Evolutionary conservation across 2,113 vertebrate genomes (phyloP).

Genomic region (Dipodomys spectabilis): DNA sequence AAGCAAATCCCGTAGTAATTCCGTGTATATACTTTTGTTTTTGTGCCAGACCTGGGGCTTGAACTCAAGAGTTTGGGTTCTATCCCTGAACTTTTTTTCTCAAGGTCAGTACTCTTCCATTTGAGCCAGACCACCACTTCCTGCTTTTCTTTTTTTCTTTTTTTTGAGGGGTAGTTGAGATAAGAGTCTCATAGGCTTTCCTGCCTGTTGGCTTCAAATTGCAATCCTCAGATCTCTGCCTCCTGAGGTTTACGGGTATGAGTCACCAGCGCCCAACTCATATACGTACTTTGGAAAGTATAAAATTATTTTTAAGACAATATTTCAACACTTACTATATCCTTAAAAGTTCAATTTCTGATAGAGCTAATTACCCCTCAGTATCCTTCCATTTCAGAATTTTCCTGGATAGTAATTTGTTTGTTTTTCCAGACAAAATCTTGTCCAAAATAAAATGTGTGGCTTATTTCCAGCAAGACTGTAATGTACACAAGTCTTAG

Average conservation of each 20-base stretch:
- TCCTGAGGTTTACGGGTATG: no score
- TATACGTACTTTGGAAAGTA: background rate
- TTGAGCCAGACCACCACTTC: no score
- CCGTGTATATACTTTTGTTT: background rate
- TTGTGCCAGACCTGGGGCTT: no score
- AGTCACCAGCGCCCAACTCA: background rate
- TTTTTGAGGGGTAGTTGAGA: no score
- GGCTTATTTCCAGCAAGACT: background rate
- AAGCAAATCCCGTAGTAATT: conserved; percentile 4
- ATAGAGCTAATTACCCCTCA: background rate
- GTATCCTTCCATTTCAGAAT: conserved; percentile 8
- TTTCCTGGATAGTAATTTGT: background rate
- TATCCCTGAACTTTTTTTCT: no score
- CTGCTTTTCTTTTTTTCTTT: no score
- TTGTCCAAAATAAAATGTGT: conserved; percentile 27
- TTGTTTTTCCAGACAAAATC: conserved; percentile 30
- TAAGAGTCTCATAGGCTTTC: no score
- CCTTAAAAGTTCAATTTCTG: conserved; percentile 3
- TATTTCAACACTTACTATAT: conserved; percentile 29
- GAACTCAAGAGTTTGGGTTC: no score
- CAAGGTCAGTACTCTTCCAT: no score
- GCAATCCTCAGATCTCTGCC: no score
- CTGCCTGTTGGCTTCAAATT: no score
- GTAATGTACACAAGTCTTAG: background rate
- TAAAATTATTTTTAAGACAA: conserved; percentile 1